Evolutionary conservation across 2,113 vertebrate species (phyloP).

Genomic region (Aegypius monachus): DNA sequence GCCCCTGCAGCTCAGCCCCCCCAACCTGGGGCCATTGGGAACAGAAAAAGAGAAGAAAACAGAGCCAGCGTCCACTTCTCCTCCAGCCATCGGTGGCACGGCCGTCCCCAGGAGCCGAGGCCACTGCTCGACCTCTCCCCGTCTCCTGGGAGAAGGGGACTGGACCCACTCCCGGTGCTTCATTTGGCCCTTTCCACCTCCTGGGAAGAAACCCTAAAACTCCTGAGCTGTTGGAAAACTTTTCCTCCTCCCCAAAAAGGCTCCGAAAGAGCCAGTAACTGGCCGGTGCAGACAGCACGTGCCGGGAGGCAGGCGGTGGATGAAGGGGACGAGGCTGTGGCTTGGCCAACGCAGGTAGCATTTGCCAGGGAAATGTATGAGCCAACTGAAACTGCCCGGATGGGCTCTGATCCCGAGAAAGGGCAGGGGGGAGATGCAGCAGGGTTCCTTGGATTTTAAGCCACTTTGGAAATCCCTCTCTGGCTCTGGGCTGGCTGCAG

Average conservation of each 20-base stretch:
- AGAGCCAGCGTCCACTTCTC: background rate
- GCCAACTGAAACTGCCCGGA: background rate
- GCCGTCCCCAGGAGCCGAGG: background rate
- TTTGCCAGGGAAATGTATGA: background rate
- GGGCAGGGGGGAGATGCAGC: background rate
- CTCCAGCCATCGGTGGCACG: background rate
- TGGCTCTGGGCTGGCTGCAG: background rate
- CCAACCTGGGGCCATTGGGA: background rate
- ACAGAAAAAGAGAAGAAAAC: background rate
- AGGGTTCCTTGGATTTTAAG: background rate
- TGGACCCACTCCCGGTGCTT: fast-evolving
- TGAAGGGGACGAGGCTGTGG: background rate
- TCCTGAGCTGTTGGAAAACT: background rate
- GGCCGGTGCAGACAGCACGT: background rate
- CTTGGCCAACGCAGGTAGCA: too few relatives aligned
- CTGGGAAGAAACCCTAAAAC: background rate
- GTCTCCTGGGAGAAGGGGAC: background rate
- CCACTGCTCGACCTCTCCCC: background rate
- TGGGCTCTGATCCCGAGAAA: background rate
- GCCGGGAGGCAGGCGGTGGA: background rate
- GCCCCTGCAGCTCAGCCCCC: too few relatives aligned
- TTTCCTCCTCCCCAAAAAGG: background rate
- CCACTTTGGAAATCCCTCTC: background rate
- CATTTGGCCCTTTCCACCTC: background rate
- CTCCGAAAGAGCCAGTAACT: too few relatives aligned